Conservation (phyloP, 2,888 invertebrate species). For the Lamellibrachia columna region DNA sequence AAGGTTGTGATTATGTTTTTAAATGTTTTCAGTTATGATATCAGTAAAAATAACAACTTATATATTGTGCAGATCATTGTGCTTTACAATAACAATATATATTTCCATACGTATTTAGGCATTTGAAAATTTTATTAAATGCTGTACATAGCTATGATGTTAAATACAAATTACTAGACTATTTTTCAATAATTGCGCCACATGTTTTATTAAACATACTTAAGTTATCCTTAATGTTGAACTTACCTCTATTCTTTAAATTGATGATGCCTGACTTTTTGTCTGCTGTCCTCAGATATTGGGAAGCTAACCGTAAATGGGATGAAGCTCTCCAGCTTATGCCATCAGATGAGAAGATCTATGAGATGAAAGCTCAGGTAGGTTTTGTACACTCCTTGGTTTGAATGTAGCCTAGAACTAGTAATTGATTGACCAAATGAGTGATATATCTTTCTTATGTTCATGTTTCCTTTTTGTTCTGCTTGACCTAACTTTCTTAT, state of each 20-base stretch:
- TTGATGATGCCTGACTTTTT: neutral
- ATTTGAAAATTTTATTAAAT: no score
- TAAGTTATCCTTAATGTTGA: no score
- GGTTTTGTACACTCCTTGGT: neutral
- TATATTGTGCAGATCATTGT: no score
- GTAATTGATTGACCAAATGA: neutral
- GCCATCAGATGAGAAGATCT: slow-evolving; percentile 59
- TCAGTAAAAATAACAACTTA: no score
- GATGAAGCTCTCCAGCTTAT: slow-evolving; percentile 62
- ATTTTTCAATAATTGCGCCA: no score
- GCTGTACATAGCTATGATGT: no score
- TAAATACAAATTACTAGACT: no score
- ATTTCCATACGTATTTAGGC: no score
- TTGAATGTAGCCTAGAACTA: neutral
- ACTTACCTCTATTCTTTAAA: neutral
- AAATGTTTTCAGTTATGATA: neutral
- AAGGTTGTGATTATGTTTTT: neutral
- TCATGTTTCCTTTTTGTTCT: no score
- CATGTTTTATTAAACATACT: no score
- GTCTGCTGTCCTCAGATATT: slow-evolving; percentile 53
- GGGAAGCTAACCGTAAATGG: slow-evolving; percentile 67
- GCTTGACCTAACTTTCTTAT: no score
- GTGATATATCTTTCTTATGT: neutral
- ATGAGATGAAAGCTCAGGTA: slow-evolving; percentile 68
- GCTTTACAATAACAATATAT: no score